These are phyloP conservation scores for Acanthopagrus latus DNA, from an alignment of 2,797 vertebrate species.

Conservation along the genomic window DNA sequence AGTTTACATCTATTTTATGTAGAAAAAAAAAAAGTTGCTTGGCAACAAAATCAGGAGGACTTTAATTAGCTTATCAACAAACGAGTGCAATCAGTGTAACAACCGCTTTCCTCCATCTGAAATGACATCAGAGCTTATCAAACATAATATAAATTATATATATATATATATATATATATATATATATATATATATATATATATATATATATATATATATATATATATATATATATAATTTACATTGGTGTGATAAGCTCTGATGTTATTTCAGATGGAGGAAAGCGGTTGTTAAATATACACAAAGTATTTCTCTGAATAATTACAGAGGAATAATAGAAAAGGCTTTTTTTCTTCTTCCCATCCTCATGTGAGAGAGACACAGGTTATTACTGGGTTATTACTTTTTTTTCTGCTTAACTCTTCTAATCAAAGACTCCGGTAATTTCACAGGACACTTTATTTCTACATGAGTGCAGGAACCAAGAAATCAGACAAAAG, in stretches of 20 bases:
- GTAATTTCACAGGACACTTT: slow-evolving; percentile 35
- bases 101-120: slow-evolving; percentile 29
- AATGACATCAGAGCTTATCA: slow-evolving; percentile 42
- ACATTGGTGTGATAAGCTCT: too few relatives aligned
- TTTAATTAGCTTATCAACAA: slow-evolving; percentile 50
- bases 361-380: neutral
- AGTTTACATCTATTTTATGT: slow-evolving; percentile 15
- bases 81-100: slow-evolving; percentile 21
- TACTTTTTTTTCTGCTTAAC: slow-evolving; percentile 25
- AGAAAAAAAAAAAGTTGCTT: neutral
- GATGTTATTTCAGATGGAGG: too few relatives aligned
- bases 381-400: slow-evolving; percentile 30
- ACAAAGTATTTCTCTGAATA: slow-evolving; percentile 28
- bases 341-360: neutral
- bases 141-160: neutral
- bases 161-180: too few relatives aligned
- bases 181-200: too few relatives aligned
- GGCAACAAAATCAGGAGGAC: slow-evolving; percentile 17
- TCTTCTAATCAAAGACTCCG: slow-evolving; percentile 26
- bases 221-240: too few relatives aligned
- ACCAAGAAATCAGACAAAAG: slow-evolving; percentile 39
- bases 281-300: too few relatives aligned
- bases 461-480: slow-evolving; percentile 19
- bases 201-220: too few relatives aligned
- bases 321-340: slow-evolving; percentile 29